Evolutionary conservation across 2,113 vertebrate genomes (phyloP), one percentile per base, ranked within the genome.

Genomic region (Coregonus clupeaformis): DNA sequence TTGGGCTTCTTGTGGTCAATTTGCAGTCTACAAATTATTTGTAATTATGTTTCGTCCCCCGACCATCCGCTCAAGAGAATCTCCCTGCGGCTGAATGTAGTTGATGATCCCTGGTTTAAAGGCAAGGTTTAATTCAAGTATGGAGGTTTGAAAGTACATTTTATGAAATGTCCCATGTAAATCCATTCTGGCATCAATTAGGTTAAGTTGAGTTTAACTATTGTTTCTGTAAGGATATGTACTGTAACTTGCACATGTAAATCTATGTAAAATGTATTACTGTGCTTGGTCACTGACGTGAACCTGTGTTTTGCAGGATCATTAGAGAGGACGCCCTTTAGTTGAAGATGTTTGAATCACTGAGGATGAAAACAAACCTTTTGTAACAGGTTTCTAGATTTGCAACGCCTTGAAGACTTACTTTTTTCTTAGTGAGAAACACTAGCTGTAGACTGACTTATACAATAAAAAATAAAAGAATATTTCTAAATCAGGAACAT

Each of bases 401-500:
- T 95, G 92, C 95, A 94, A 92, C 93, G 84, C 96, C 97, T 97
- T 94, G 96, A 97, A 96, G 95, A 97, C 92, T 95, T 78, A 80
- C 78, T 82, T 92, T 91, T 95, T 94, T 94, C 93, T 95, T 96
- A 95, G 96, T 95, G 96, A 92, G 92, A 96, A 97, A 98, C 97
- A 98, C 97, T 98, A 98, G 96, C 91, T 94, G 95, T 97, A 98
- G 95, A 95, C 95, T 96, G 95, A 97, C 94, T 94, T 94, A 86
- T 94, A 95, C 94, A 93, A 95, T 92, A 83, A 30, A 5, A 36
- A 36, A 82, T 75, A 82, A 90, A 91, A 85, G 88, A 93, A 91
- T 91, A 93, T 97, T 96, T 96, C 95, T 97, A 93, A 93, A 93
- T 94, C 93, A 93, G 93, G 93, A 94, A 93, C 87, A 85, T 92